phyloP scores from a whole-genome alignment of 2,113 vertebrate species.

The Lepisosteus oculatus region DNA sequence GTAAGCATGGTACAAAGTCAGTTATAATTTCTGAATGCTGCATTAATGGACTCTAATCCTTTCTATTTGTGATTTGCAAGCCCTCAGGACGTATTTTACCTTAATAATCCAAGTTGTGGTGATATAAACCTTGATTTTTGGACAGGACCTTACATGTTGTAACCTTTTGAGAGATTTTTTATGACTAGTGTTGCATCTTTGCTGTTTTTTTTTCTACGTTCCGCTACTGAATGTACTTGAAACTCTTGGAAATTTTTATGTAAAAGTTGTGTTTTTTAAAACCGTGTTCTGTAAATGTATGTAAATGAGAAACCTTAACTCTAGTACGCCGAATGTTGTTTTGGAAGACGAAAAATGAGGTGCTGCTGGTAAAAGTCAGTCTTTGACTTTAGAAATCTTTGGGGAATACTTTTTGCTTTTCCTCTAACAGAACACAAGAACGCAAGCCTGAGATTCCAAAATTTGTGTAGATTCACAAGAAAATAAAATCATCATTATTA shows the following conservation, averaged over 20 bases:
- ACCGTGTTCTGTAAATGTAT: constrained; percentile 63
- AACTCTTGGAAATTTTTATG: constrained; percentile 58
- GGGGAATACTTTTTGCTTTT: background rate
- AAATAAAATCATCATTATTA: constrained; percentile 28
- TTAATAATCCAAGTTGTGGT: constrained; percentile 49
- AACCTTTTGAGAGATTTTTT: constrained; percentile 53
- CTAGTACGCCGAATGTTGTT: constrained; percentile 51
- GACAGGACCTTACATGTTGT: constrained; percentile 57
- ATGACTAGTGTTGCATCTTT: constrained; percentile 51
- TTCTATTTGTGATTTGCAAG: constrained; percentile 70
- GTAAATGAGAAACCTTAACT: constrained; percentile 61
- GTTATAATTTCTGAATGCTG: constrained; percentile 71
- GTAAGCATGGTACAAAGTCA: constrained; percentile 61
- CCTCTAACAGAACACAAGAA: constrained; percentile 7
- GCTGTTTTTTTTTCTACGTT: constrained; percentile 52
- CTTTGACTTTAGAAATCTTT: constrained; percentile 12
- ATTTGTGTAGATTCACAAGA: constrained; percentile 20
- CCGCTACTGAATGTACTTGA: constrained; percentile 69
- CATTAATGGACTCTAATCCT: constrained; percentile 68
- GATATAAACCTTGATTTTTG: constrained; percentile 33
- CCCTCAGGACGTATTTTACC: constrained; percentile 56
- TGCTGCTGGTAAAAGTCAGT: constrained; percentile 17
- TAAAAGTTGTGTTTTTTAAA: constrained; percentile 63
- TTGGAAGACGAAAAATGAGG: constrained; percentile 2
- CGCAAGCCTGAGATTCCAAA: constrained; percentile 5